These are phyloP conservation scores for Onychomys torridus DNA, from an alignment of 2,797 vertebrate species.

Conservation along the genomic window DNA sequence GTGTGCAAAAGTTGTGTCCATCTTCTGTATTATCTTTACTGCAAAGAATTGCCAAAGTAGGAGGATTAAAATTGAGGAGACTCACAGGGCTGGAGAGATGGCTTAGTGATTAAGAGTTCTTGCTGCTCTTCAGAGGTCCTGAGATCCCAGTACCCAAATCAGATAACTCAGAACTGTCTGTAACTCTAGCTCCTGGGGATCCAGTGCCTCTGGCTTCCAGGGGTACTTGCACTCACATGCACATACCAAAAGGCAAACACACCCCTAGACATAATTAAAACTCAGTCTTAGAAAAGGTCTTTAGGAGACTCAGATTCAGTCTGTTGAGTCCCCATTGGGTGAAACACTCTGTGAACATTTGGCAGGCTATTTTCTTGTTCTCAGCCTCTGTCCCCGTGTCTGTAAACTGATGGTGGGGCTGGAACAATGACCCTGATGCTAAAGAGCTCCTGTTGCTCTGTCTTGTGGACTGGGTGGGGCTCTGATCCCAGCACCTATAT, in stretches of 20 bases:
- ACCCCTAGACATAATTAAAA: background rate
- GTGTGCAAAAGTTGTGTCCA: background rate
- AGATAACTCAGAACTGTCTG: background rate
- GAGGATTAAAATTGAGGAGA: background rate
- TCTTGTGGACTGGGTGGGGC: background rate
- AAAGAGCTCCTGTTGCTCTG: background rate
- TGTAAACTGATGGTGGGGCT: background rate
- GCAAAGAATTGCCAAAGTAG: slow-evolving; percentile 11
- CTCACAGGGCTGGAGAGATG: background rate
- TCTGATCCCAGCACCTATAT: background rate
- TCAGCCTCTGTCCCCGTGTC: background rate
- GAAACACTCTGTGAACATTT: background rate
- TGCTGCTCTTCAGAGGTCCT: background rate
- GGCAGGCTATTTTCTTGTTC: background rate
- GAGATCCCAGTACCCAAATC: background rate
- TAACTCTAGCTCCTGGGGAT: background rate
- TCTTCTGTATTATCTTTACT: background rate
- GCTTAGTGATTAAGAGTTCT: background rate
- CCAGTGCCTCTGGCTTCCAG: background rate
- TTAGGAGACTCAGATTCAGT: background rate
- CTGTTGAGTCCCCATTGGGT: background rate
- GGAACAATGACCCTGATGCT: background rate
- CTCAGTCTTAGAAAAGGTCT: background rate
- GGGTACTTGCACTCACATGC: background rate
- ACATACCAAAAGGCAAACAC: background rate